Evolutionary conservation across 2,113 vertebrate genomes (phyloP).

Genomic region (Platysternon megacephalum): DNA sequence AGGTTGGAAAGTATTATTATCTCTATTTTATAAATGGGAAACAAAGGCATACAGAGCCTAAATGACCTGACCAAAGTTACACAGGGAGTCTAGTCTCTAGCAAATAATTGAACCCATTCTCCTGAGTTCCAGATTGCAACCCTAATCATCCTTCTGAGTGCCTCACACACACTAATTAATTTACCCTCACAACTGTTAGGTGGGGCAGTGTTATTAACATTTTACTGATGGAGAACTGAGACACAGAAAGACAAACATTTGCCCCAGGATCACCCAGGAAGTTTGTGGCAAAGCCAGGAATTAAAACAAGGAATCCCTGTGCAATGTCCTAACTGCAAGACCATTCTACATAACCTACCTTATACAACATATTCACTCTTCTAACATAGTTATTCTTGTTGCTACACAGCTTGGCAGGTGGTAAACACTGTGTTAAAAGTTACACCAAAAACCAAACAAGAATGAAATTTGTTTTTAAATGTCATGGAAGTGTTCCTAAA

Average conservation of each 20-base stretch:
- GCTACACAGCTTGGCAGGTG: background rate
- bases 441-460: accelerated
- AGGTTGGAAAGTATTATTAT: background rate
- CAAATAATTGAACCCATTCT: background rate
- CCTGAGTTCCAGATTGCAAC: background rate
- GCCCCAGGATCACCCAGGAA: background rate
- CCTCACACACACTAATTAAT: background rate
- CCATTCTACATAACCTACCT: accelerated
- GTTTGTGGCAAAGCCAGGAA: background rate
- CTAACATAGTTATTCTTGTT: background rate
- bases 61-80: background rate
- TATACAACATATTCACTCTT: accelerated
- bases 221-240: background rate
- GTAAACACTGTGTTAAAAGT: background rate
- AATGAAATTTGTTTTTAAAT: background rate
- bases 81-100: background rate
- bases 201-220: background rate
- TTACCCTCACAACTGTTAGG: background rate
- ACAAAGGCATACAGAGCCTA: background rate
- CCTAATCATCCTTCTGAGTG: background rate
- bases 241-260: background rate
- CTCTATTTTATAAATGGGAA: background rate
- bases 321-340: accelerated
- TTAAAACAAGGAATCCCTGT: background rate
- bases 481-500: background rate